Evolutionary conservation across 1,140 invertebrate species (phyloP), one percentile per base, ranked within the genome.

Genomic region (Platorchestia sp.): DNA sequence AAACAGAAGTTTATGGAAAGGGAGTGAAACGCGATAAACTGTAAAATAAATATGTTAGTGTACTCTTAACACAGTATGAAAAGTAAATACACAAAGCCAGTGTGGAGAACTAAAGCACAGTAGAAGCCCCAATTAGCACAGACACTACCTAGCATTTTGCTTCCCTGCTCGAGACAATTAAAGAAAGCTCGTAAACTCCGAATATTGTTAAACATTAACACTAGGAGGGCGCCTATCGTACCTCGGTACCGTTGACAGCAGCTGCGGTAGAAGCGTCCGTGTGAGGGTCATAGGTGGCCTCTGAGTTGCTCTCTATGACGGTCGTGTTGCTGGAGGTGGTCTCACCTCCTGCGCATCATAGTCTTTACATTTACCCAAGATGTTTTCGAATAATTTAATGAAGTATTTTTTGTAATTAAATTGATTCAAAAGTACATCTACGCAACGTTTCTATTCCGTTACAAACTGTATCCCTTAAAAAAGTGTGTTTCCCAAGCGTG

Each of bases 181-280:
- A 75, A 75, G 59, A 75, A 75, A 27, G 27, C 27, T 51, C 47
- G 47, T 51, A 51, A 75, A 75, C 59, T 19, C 59, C 1, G 36
- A 10, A 27, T 3, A 75, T 10, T 36, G 59, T 75, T 19, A 27
- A 75, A 75, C 59, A 75, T 75, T 27, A 75, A 75, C 10, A 14
- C 59, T 19, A 27, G 36, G 59, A 75, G 59, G 27, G 1, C 36
- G 59, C 3, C 27, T 36, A 36, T 7, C 91, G 45, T 93, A 93
- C 91, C 43, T 93, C 91, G 22, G 91, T 93, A 36, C 91, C 91
- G 91, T 93, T 93, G 45, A 93, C 45, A 19, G 91, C 91, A 43
- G 87, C 41, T 93, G 91, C 41, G 42, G 41, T 14, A 89, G 87
- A 89, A 43, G 41, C 41, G 87, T 89, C 87, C 3, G 87, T 27